Conservation (phyloP, 2,888 invertebrate species). For the Thumatha senex region DNA sequence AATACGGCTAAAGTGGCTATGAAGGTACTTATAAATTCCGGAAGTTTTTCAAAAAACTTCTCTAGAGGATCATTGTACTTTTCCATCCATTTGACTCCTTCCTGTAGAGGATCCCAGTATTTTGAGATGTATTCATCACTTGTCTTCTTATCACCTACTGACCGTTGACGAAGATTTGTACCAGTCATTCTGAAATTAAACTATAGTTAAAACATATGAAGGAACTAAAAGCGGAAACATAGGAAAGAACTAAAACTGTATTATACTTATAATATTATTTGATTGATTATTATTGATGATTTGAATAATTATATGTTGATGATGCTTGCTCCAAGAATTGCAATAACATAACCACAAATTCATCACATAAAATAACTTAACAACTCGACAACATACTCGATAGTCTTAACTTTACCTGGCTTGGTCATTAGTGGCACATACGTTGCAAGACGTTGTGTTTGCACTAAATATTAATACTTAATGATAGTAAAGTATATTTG, state of each 20-base stretch:
- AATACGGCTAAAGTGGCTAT: conserved; percentile 85
- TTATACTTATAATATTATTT: too few species aligned
- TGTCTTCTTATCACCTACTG: conserved; percentile 19
- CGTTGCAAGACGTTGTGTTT: conserved; percentile 50
- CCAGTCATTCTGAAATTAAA: conserved; percentile 41
- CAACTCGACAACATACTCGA: too few species aligned
- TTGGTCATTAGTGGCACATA: conserved; percentile 20
- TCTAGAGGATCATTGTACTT: conserved; percentile 80
- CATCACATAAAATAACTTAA: not conserved
- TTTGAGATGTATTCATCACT: conserved; percentile 32
- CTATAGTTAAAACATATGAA: not conserved
- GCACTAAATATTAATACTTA: conserved; percentile 44
- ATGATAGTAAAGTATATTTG: conserved; percentile 34
- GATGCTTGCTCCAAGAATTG: not conserved
- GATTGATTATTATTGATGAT: too few species aligned
- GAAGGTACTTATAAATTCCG: conserved; percentile 77
- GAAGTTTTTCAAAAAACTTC: conserved; percentile 81
- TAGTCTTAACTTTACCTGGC: conserved; percentile 5
- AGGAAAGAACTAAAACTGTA: too few species aligned
- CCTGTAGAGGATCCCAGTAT: conserved; percentile 79
- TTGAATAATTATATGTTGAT: too few species aligned
- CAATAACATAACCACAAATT: not conserved
- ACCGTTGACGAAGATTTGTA: conserved; percentile 40
- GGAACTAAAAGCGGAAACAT: too few species aligned
- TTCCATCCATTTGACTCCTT: conserved; percentile 85